Conservation (phyloP, 2,888 invertebrate genomes). For the Peribatodes rhomboidaria region DNA sequence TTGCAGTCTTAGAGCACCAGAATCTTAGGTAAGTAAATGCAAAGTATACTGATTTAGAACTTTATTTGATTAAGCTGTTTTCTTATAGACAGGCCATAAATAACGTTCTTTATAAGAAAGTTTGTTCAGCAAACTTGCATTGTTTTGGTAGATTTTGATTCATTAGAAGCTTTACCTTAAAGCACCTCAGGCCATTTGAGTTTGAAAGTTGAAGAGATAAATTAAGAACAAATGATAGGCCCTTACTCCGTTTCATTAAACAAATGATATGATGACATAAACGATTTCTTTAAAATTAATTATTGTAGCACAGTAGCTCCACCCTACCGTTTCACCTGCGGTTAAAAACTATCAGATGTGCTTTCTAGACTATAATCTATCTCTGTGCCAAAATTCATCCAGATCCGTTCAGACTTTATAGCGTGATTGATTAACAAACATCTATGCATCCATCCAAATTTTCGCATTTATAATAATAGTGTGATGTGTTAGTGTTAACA, state of each 20-base stretch:
- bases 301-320: too few species aligned
- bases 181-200: slow-evolving; percentile 40
- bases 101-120: slow-evolving; percentile 51
- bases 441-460: too few species aligned
- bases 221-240: slow-evolving; percentile 35
- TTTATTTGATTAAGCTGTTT: slow-evolving; percentile 9
- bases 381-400: too few species aligned
- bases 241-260: slow-evolving; percentile 5
- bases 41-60: neutral
- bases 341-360: too few species aligned
- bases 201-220: slow-evolving; percentile 44
- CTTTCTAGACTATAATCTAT: too few species aligned
- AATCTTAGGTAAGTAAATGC: neutral
- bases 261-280: neutral
- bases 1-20: neutral
- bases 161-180: slow-evolving; percentile 54
- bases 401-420: too few species aligned
- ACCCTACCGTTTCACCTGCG: too few species aligned
- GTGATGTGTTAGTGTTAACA: too few species aligned
- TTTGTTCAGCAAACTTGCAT: slow-evolving; percentile 58
- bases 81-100: slow-evolving; percentile 36
- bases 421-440: too few species aligned
- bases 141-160: slow-evolving; percentile 59
- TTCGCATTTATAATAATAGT: too few species aligned
- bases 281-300: neutral